Base-by-base conservation (phyloP, 2,888 invertebrate genomes). In the Drosophila aldrichi region DNA sequence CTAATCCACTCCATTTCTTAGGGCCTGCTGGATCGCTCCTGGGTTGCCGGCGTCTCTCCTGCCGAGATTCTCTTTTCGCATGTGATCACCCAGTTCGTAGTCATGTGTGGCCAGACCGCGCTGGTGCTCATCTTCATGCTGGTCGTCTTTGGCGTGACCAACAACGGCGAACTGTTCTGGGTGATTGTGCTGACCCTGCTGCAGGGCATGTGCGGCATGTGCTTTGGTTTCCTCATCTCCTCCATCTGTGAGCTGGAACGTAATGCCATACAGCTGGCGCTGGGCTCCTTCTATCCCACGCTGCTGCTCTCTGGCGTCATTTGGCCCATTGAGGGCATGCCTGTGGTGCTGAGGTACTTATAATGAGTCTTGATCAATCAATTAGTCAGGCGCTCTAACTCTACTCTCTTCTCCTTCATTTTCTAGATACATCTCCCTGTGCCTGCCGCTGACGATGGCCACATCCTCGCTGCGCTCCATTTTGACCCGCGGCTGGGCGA, bases 251-350 rank as follows among this genome's bases (percentile, higher is more conserved):
- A 97, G 91, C 94, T 98, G 74, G 98, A 98, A 92, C 95, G 97
- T 54, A 97, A 98, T 93, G 98, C 98, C 44, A 98, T 98, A 91
- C 98, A 98, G 90, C 93, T 98, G 76, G 97, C 98, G 0, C 94
- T 98, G 20, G 98, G 98, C 52, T 98, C 98, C 49, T 98, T 98
- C 94, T 98, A 98, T 93, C 98, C 98, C 22, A 98, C 98, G 20
- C 94, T 98, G 22, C 94, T 98, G 65, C 95, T 98, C 52, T 97
- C 97, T 86, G 98, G 98, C 63, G 98, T 98, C 43, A 97, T 98
- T 90, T 98, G 98, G 98, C 98, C 98, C 67, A 96, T 98, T 73
- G 98, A 98, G 92, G 98, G 98, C 64, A 98, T 98, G 97, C 98
- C 98, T 3, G 94, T 95, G 85, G 94, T 96, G 67, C 94, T 98